These are phyloP conservation scores for Diarsia rubi DNA, from an alignment of 2,888 invertebrate species.

Conservation along the genomic window DNA sequence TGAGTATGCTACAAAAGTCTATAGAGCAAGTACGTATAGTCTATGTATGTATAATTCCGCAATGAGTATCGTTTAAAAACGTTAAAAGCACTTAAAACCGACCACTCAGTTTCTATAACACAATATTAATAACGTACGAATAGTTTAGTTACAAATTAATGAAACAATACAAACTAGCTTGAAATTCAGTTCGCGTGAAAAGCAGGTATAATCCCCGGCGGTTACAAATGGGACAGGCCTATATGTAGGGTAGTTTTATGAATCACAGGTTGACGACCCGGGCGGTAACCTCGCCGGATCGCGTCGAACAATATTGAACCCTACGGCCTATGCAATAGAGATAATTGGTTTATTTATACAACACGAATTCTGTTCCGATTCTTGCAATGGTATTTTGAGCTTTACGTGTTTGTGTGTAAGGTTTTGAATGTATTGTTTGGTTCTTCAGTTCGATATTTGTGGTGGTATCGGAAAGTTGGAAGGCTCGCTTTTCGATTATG, in stretches of 20 bases:
- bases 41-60: background rate
- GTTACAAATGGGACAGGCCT: conserved; percentile 79
- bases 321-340: conserved; percentile 56
- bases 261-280: conserved; percentile 82
- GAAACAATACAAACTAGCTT: conserved; percentile 55
- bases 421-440: conserved; percentile 35
- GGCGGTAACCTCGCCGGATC: conserved; percentile 73
- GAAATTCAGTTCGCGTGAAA: conserved; percentile 68
- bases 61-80: background rate
- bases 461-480: conserved; percentile 37
- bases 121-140: conserved; percentile 48
- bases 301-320: conserved; percentile 56
- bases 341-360: conserved; percentile 57
- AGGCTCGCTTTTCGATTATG: conserved; percentile 60
- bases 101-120: background rate
- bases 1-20: background rate
- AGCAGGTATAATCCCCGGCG: conserved; percentile 69
- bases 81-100: background rate
- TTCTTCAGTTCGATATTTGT: conserved; percentile 36
- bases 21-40: background rate
- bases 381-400: conserved; percentile 35
- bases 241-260: conserved; percentile 80
- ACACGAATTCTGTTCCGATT: conserved; percentile 18
- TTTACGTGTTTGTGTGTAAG: conserved; percentile 29
- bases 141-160: conserved; percentile 63